A percentile compares a stretch with the other conserved stretches of the same genome.
Conservation (phyloP, 2,113 vertebrate genomes). For the Bothrops jararaca region DNA sequence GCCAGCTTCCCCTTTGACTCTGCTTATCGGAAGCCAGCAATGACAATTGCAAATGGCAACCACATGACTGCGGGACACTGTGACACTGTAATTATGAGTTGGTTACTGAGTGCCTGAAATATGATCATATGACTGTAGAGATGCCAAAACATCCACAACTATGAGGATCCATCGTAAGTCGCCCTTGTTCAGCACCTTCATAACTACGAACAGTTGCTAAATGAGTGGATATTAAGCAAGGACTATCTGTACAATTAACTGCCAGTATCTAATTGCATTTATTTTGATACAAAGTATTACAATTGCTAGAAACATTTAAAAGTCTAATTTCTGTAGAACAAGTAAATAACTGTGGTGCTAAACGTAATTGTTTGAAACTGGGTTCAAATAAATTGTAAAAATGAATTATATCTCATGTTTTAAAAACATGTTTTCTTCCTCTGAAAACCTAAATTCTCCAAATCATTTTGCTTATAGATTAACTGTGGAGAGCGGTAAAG, state of each 20-base stretch:
- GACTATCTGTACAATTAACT: not conserved
- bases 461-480: not conserved
- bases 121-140: not conserved
- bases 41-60: not conserved
- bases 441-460: not conserved
- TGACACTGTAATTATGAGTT: not conserved
- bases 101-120: not conserved
- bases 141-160: not conserved
- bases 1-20: not conserved
- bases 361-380: not conserved
- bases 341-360: not conserved
- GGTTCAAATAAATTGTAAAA: not conserved
- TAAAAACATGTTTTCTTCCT: not conserved
- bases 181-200: not conserved
- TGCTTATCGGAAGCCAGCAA: not conserved
- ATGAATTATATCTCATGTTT: not conserved
- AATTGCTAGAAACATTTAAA: not conserved
- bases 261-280: not conserved
- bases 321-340: not conserved
- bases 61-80: not conserved
- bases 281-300: not conserved
- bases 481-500: not conserved
- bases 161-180: not conserved
- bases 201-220: not conserved
- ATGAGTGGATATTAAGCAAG: not conserved